Base-by-base conservation (phyloP, 2,888 invertebrate genomes). In the Heteromyza rotundicornis region DNA sequence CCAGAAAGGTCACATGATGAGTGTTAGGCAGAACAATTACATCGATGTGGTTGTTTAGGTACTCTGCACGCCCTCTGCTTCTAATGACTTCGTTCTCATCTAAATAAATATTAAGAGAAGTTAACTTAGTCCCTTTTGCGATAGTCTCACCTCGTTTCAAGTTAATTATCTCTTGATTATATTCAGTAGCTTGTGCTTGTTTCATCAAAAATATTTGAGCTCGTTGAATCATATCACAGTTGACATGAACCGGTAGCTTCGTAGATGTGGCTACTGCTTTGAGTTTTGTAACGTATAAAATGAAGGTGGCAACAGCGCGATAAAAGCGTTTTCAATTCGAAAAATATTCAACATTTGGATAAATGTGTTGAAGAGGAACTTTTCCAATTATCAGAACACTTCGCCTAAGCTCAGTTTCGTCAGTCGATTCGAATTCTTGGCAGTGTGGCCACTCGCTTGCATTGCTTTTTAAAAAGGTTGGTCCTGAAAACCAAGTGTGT, bases 1-100 rank as follows among this genome's bases (percentile, higher is more conserved):
- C 40, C 1, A 62, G 53, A 27, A 65, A 66, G 19, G 60, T 62
- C 1, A 63, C 53, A 20, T 64, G 60, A 51, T 64, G 66, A 20
- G 20, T 53, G 14, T 16, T 51, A 7, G 49, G 57, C 8, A 64
- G 55, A 1, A 61, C 52, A 24, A 36, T 57, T 10, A 52, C 66
- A 2, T 63, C 61, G 14, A 22, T 16, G 23, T 63, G 59, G 20
- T 64, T 67, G 17, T 62, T 65, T 2, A 66, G 58, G 19, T 51
- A 44, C 32, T 65, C 3, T n/a, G 57, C 51, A 56, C 65, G 35
- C 36, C 66, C 32, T 12, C 27, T 14, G n/a, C 24, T 44, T 64
- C 60, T 62, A 22, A 68, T 19, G 14, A 64, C 19, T 7, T 61
- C 63, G 8, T 40, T 44, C 2, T 40, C 23, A 40, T 68, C 68